These are phyloP conservation scores for Liodrosophila aerea DNA, from an alignment of 2,888 invertebrate species.

Conservation along the genomic window DNA sequence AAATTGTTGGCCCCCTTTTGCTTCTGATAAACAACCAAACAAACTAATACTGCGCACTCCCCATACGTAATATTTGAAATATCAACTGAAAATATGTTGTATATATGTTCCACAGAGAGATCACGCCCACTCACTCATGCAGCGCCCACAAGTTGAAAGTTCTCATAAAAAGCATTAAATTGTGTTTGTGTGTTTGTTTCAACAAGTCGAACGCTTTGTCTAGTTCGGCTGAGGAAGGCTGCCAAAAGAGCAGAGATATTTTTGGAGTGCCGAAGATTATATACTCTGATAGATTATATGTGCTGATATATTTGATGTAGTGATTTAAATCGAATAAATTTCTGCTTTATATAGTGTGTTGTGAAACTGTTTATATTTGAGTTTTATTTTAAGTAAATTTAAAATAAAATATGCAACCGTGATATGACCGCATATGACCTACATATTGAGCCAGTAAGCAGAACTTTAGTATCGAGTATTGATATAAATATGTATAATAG, in stretches of 20 bases:
- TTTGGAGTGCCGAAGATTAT: not conserved
- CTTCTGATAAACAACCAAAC: constrained; percentile 66
- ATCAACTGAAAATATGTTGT: constrained; percentile 50
- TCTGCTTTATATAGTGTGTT: too few species aligned
- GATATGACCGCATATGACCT: too few species aligned
- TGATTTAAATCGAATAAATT: too few species aligned
- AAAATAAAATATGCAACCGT: too few species aligned
- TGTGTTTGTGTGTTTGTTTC: constrained; percentile 30
- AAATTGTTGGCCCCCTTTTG: constrained; percentile 4
- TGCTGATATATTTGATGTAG: too few species aligned
- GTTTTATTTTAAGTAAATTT: too few species aligned
- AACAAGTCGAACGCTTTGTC: constrained; percentile 37
- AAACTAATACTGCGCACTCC: constrained; percentile 58
- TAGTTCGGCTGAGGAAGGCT: constrained; percentile 11
- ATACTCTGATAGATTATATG: not conserved
- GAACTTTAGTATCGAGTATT: too few species aligned
- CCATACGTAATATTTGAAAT: constrained; percentile 63
- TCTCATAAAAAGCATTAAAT: constrained; percentile 65
- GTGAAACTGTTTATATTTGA: too few species aligned
- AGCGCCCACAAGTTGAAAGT: constrained; percentile 71
- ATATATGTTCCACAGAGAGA: constrained; percentile 12
- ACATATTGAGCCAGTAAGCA: too few species aligned
- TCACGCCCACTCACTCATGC: constrained; percentile 41
- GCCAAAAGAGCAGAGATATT: constrained; percentile 35
- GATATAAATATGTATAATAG: too few species aligned